Conservation (phyloP, 2,797 vertebrate genomes). For the Oreortyx pictus region DNA sequence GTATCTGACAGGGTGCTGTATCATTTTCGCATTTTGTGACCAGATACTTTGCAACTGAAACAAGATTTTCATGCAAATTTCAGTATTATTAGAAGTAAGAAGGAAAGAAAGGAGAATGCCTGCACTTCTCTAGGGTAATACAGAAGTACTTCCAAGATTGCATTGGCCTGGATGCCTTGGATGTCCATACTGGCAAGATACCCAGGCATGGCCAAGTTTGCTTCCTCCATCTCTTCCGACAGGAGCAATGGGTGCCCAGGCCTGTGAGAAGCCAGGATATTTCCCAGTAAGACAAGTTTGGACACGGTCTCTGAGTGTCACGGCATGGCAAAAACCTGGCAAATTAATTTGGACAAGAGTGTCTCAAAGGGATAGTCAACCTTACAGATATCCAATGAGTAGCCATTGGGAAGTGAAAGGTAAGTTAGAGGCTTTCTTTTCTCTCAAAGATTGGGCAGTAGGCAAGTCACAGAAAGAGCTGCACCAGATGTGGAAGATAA, state of each 20-base stretch:
- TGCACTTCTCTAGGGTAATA: background rate
- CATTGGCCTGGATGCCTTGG: background rate
- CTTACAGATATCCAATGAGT: background rate
- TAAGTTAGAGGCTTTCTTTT: background rate
- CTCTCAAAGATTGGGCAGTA: background rate
- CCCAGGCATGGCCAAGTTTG: rapidly evolving
- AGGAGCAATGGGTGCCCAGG: rapidly evolving
- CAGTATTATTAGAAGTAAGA: background rate
- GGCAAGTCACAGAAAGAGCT: background rate
- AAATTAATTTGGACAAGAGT: background rate
- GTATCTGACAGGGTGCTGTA: background rate
- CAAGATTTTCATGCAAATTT: background rate
- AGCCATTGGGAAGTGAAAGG: background rate
- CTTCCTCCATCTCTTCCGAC: background rate
- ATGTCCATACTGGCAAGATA: background rate
- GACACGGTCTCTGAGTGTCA: rapidly evolving
- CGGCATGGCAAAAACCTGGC: background rate
- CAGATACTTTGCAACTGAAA: background rate
- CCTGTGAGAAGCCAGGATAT: background rate
- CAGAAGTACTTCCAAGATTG: background rate
- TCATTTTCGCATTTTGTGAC: background rate
- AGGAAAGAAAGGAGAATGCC: background rate
- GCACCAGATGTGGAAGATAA: background rate
- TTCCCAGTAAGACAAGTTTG: background rate
- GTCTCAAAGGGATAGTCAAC: background rate